Percentiles rank a stretch among this genome's conserved stretches.
Conservation (phyloP, 2,888 invertebrate species). For the Epinotia brunnichana region DNA sequence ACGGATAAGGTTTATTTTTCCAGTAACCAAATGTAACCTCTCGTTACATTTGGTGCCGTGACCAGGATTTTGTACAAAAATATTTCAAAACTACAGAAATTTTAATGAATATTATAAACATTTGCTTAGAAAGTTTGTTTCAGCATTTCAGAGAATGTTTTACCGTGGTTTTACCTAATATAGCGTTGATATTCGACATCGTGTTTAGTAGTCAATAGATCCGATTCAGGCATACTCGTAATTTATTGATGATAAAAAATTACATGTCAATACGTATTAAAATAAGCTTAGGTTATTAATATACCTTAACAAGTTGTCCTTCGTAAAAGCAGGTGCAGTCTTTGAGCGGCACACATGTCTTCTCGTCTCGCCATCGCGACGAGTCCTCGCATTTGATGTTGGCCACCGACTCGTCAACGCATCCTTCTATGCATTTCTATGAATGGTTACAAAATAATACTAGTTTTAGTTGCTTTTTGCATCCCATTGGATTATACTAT, state of each 20-base stretch:
- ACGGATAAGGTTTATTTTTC: neutral
- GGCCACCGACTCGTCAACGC: constrained; percentile 60
- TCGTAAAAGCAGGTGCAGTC: constrained; percentile 91
- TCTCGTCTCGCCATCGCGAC: constrained; percentile 87
- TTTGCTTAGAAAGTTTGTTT: neutral
- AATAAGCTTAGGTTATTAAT: too few species aligned
- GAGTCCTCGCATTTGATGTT: constrained; percentile 81
- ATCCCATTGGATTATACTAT: too few species aligned
- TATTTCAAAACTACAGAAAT: neutral
- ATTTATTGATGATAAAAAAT: too few species aligned
- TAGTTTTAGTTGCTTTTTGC: too few species aligned
- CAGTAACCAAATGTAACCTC: too few species aligned
- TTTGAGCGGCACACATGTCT: constrained; percentile 87
- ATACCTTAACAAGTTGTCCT: constrained; percentile 86
- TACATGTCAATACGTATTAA: too few species aligned
- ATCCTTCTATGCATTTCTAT: constrained; percentile 73
- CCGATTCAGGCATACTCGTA: too few species aligned
- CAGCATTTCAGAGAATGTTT: too few species aligned
- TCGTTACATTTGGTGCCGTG: constrained; percentile 5
- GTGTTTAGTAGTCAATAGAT: neutral
- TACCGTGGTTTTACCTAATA: neutral
- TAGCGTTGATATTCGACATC: too few species aligned
- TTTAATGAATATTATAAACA: too few species aligned
- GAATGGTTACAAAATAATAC: constrained; percentile 4
- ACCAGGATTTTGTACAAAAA: neutral